A percentile compares a stretch with the other conserved stretches of the same genome.
These are phyloP conservation scores for Phytoseiulus persimilis DNA, from an alignment of 2,888 invertebrate genomes.

Conservation along the genomic window DNA sequence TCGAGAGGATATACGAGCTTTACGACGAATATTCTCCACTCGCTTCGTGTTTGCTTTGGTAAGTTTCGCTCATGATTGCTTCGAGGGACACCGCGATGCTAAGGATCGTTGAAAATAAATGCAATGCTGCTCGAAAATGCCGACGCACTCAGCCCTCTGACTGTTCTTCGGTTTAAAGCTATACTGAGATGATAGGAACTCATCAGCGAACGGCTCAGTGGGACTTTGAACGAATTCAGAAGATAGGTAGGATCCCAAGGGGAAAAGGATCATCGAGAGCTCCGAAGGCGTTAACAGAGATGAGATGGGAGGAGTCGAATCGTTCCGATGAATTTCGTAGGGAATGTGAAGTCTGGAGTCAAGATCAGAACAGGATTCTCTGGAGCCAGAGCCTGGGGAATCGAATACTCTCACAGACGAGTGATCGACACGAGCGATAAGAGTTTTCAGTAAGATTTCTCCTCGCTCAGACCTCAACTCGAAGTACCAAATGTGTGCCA, in stretches of 20 bases:
- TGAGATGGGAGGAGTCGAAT: background rate
- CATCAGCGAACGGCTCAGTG: background rate
- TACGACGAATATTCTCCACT: background rate
- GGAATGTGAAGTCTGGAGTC: background rate
- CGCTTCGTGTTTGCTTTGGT: background rate
- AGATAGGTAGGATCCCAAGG: background rate
- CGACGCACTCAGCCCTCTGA: background rate
- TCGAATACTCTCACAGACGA: too few species aligned
- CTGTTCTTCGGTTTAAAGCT: conserved; percentile 5
- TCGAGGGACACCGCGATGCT: background rate
- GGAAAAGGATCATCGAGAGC: background rate
- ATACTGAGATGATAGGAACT: background rate
- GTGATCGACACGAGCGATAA: too few species aligned
- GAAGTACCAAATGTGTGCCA: background rate
- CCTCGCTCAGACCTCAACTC: background rate
- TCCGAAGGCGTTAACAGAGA: background rate
- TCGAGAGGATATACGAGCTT: background rate
- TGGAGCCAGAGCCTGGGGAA: background rate
- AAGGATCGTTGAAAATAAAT: background rate
- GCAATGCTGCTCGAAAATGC: conserved; percentile 5
- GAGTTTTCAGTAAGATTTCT: too few species aligned
- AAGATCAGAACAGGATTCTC: background rate
- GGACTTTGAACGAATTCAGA: background rate
- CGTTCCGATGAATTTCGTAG: background rate
- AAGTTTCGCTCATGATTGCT: background rate